Base-by-base conservation (phyloP, 2,797 vertebrate genomes). In the Syngnathus rostellatus region DNA sequence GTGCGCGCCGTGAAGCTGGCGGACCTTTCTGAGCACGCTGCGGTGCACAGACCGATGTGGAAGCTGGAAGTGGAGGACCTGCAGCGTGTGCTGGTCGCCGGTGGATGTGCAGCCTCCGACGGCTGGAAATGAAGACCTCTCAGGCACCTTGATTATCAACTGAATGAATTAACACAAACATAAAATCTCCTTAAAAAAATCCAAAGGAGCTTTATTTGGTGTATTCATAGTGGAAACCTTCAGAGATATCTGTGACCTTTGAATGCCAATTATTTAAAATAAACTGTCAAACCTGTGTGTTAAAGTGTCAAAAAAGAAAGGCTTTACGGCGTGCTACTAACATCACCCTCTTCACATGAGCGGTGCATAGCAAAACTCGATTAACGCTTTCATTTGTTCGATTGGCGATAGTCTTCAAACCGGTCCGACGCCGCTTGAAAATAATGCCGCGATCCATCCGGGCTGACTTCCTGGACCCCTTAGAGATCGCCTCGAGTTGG, bases 1-100 rank as follows among this genome's bases (percentile, higher is more conserved):
- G 81, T 96, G 51, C 92, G 89, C 19, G 94, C 93, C 0, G 91
- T 97, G 80, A 97, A 97, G 84, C 90, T 97, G 83, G 93, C 92
- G 1, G 92, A 94, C 74, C 93, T 96, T 21, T 94, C 93, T 0
- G 89, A 84, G 58, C 92, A 90, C 14, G 86, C 92, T 0, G 19
- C 74, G 6, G 68, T 89, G 48, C 92, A 93, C 62, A 85, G 88
- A 38, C 82, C 50, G 77, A 92, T 91, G 91, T 96, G 94, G 94
- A 91, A 82, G 50, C 84, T 92, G 73, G 94, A 95, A 84, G 94
- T 95, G 68, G 92, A 94, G 68, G 94, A 96, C 25, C 82, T 96
- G 66, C 94, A 95, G 81, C 85, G 79, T 73, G 73, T 82, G 43
- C 46, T 91, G 68, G 65, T 72, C 45, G 39, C 39, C 54, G 31